A percentile compares a stretch with the other conserved stretches of the same genome.
These are phyloP conservation scores for Cyphomyrus plagiostoma DNA, from an alignment of 2,113 vertebrate genomes.

Conservation along the genomic window DNA sequence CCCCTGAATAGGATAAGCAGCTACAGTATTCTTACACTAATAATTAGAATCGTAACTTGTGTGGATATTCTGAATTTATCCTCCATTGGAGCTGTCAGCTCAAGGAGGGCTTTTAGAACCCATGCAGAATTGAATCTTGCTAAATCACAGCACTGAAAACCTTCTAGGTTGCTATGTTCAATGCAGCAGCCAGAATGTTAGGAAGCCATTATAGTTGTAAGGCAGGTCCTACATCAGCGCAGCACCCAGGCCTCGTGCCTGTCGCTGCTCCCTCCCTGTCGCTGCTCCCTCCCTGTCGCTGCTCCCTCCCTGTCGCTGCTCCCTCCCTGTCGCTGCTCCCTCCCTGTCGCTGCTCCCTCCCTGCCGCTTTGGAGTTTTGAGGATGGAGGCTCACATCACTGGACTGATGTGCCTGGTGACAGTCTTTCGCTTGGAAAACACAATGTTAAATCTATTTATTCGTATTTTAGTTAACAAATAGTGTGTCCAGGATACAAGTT, in stretches of 20 bases:
- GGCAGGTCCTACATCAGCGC: not conserved
- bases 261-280: not conserved
- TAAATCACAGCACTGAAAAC: not conserved
- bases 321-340: too few species aligned
- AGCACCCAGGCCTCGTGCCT: not conserved
- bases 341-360: too few species aligned
- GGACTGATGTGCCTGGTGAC: not conserved
- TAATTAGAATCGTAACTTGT: not conserved
- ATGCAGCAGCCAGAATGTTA: not conserved
- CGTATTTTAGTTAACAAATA: not conserved
- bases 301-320: too few species aligned
- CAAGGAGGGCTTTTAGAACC: not conserved
- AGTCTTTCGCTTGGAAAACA: not conserved
- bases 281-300: too few species aligned
- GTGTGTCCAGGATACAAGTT: not conserved
- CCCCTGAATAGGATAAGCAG: not conserved
- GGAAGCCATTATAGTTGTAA: not conserved
- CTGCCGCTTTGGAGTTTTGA: not conserved
- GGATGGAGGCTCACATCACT: not conserved
- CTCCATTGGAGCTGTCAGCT: not conserved
- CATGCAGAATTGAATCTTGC: not conserved
- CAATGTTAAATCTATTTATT: not conserved
- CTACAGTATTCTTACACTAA: not conserved
- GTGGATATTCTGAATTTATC: not conserved
- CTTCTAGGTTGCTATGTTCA: not conserved